Percentiles rank a stretch among this genome's conserved stretches.
These are phyloP conservation scores for Calosoma granatense DNA, from an alignment of 1,140 invertebrate genomes.

Conservation along the genomic window DNA sequence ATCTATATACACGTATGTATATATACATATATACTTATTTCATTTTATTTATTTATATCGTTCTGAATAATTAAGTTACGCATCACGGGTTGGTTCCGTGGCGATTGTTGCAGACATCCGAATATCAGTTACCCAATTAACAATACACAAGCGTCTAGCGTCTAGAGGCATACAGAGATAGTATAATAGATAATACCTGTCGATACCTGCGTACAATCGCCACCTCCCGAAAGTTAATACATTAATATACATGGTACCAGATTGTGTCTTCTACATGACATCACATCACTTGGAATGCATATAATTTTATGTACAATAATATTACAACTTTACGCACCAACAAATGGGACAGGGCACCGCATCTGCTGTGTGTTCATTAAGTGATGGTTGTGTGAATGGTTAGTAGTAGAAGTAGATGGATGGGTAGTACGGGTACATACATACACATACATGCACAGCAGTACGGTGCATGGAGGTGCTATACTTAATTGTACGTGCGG, in stretches of 20 bases:
- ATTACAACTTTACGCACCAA: constrained; percentile 22
- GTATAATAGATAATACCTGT: no score
- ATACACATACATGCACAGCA: no score
- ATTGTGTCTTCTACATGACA: constrained; percentile 4
- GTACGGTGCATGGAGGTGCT: no score
- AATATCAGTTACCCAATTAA: background rate
- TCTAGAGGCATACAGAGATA: no score
- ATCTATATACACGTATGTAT: constrained; percentile 14
- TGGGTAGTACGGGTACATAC: no score
- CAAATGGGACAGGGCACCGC: constrained; percentile 7
- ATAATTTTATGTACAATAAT: constrained; percentile 26
- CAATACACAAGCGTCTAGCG: background rate
- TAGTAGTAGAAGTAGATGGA: no score
- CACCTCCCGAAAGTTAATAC: background rate
- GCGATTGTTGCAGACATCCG: constrained; percentile 8
- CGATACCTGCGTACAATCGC: background rate
- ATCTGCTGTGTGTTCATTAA: background rate
- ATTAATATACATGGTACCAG: constrained; percentile 6
- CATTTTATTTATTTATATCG: constrained; percentile 6
- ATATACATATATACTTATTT: background rate
- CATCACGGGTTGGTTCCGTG: background rate
- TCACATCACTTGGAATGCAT: constrained; percentile 7
- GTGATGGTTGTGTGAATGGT: constrained; percentile 1
- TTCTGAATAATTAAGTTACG: constrained; percentile 10
- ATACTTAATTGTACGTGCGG: no score